Evolutionary conservation across 2,113 vertebrate genomes (phyloP).

Genomic region (Acrocephalus arundinaceus): DNA sequence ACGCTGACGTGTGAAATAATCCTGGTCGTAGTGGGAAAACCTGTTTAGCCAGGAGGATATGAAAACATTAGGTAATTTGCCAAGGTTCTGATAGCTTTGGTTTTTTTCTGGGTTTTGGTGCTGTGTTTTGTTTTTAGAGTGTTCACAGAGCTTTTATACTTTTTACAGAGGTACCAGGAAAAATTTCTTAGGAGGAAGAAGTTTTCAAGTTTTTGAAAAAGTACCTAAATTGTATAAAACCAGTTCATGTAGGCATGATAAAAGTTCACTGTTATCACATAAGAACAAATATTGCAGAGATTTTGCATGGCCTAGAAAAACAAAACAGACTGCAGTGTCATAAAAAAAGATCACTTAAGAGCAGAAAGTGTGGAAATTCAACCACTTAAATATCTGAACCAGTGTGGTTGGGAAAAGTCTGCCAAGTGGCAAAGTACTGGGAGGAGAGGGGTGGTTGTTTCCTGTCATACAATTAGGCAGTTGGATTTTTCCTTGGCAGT

Average conservation of each 20-base stretch:
- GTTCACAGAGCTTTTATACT: neutral
- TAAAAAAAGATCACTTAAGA: neutral
- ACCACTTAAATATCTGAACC: neutral
- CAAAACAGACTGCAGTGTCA: neutral
- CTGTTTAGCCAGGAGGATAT: constrained; percentile 27
- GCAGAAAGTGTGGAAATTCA: neutral
- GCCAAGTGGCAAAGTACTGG: neutral
- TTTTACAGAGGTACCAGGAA: neutral
- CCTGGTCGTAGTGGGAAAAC: neutral
- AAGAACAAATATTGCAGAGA: neutral
- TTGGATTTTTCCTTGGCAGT: neutral
- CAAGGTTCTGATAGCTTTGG: neutral
- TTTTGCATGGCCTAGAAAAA: neutral
- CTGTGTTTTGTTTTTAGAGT: neutral
- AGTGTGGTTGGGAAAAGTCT: neutral
- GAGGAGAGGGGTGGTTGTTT: neutral
- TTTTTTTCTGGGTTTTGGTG: neutral
- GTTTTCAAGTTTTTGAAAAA: neutral
- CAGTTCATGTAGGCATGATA: neutral
- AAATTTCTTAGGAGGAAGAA: neutral
- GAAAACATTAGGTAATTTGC: neutral
- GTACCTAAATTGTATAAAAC: neutral
- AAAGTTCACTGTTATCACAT: neutral
- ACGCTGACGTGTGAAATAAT: neutral
- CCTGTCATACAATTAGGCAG: neutral